Conservation (phyloP, 2,888 invertebrate genomes). For the Sphaerophoria rueppellii region DNA sequence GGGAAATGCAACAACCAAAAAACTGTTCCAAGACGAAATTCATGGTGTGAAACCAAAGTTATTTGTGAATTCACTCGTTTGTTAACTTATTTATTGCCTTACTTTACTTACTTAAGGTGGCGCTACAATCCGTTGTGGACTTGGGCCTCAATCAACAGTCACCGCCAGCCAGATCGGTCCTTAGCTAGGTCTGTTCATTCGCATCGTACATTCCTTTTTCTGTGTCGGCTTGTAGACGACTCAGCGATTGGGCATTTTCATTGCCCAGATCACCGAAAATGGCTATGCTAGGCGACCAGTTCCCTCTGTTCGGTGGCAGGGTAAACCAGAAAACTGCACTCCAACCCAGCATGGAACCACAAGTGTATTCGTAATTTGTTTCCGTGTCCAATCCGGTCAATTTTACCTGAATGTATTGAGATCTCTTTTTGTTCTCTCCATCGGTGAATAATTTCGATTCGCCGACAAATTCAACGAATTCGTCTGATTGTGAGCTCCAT, state of each 20-base stretch:
- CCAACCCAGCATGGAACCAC: slow-evolving; percentile 91
- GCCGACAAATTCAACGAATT: slow-evolving; percentile 84
- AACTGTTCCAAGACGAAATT: too few species aligned
- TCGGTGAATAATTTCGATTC: slow-evolving; percentile 86
- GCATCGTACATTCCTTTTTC: slow-evolving; percentile 92
- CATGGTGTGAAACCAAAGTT: too few species aligned
- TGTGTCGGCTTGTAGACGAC: slow-evolving; percentile 91
- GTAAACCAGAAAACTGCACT: slow-evolving; percentile 90
- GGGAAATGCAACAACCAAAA: too few species aligned
- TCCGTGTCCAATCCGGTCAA: slow-evolving; percentile 85
- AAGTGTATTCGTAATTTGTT: slow-evolving; percentile 90
- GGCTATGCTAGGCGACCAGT: slow-evolving; percentile 92
- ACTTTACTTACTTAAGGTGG: too few species aligned
- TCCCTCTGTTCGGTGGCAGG: slow-evolving; percentile 86
- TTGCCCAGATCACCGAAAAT: slow-evolving; percentile 98
- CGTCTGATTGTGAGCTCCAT: slow-evolving; percentile 80
- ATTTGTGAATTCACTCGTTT: too few species aligned
- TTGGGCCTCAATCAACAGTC: too few species aligned
- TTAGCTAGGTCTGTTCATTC: too few species aligned
- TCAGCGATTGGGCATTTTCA: slow-evolving; percentile 92
- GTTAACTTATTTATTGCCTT: too few species aligned
- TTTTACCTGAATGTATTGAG: slow-evolving; percentile 87
- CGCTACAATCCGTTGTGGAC: too few species aligned
- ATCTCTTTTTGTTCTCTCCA: slow-evolving; percentile 86
- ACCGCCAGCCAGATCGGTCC: too few species aligned